phyloP scores from a whole-genome alignment of 2,888 invertebrate species.

The Erebia epiphron region DNA sequence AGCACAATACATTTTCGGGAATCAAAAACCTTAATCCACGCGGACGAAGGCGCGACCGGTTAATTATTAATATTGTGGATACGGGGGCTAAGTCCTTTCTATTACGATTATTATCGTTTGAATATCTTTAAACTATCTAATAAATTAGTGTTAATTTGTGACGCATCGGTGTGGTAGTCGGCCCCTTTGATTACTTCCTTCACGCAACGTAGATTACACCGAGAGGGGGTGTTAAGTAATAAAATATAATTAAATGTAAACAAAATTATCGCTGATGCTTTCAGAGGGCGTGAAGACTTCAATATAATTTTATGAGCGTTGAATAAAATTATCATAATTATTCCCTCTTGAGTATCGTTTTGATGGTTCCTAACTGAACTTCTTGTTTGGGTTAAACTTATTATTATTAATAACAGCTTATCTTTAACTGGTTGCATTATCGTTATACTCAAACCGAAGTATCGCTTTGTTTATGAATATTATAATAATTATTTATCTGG shows the following conservation, averaged over 20 bases:
- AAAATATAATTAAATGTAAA: conserved; percentile 33
- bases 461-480: no score
- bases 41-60: no score
- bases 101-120: background rate
- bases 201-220: conserved; percentile 35
- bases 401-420: no score
- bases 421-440: no score
- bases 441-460: no score
- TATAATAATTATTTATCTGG: no score
- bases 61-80: background rate
- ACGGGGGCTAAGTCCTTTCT: background rate
- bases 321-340: conserved; percentile 10
- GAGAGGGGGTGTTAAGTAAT: conserved; percentile 24
- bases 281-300: conserved; percentile 22
- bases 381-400: background rate
- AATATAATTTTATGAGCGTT: conserved; percentile 1
- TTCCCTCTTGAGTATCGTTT: background rate
- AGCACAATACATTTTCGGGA: no score
- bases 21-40: no score
- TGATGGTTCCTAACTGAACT: background rate
- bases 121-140: conserved; percentile 5
- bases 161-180: conserved; percentile 40
- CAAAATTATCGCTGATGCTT: conserved; percentile 30
- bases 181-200: conserved; percentile 38
- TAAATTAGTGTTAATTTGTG: conserved; percentile 29